Base-by-base conservation (phyloP, 2,113 vertebrate species). In the Oenanthe melanoleuca region DNA sequence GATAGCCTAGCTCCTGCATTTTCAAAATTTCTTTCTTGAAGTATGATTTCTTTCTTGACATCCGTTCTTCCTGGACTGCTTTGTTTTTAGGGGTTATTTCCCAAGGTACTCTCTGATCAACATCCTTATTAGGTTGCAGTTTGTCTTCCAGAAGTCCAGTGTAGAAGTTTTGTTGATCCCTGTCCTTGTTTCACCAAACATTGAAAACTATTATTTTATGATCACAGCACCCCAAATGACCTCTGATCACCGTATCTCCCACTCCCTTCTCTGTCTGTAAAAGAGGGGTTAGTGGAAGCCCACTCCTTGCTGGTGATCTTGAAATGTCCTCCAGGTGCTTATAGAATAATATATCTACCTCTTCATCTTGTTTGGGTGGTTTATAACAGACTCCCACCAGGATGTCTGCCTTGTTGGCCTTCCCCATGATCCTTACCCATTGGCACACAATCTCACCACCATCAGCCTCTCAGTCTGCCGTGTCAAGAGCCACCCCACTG, bases 361-460 rank as follows among this genome's bases (percentile, higher is more conserved):
- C n/a, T 64, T 55, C 40, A 38, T 10, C 24, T 9, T 49, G n/a
- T 3, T 5, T 47, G 23, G 9, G 28, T 0, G 0, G 9, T n/a
- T 17, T 47, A 3, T n/a, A 28, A 56, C 13, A 59, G 13, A n/a
- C 31, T 66, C 11, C 17, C 31, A 50, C 13, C 8, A 42, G 25
- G 34, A 42, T 34, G 31, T 31, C 29, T 29, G 29, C 60, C 42
- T 57, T 34, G 29, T 11, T 50, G 37, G 13, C 5, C 31, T 66
- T 57, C 13, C 16, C 10, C 16, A 8, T 8, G 10, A 17, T 74
- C 16, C 34, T 31, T 42, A 34, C 16, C 9, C 34, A 6, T 2
- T 25, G 34, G 13, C 5, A 11, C 3, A 16, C 42, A 57, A 42
- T 2, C 16, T 57, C 14, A 31, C 57, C 20, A 29, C 3, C 10